Evolutionary conservation across 2,888 invertebrate species (phyloP), one percentile per base, ranked within the genome.

Genomic region (Nymphalis c-album): DNA sequence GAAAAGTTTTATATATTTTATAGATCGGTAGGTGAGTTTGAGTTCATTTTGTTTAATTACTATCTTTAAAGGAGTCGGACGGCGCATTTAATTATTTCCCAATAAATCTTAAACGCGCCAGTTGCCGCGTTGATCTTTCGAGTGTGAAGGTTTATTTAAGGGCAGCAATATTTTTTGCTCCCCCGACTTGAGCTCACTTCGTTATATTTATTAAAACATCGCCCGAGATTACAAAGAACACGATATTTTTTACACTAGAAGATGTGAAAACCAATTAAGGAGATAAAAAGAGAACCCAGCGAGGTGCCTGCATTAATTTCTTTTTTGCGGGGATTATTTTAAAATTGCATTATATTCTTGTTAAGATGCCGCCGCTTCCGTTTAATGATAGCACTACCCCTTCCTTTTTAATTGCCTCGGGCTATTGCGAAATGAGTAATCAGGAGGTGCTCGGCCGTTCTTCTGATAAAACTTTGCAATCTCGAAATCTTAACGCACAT

Each of bases 191-290:
- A 76, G 82, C 81, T 88, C 89, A 91, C 91, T 91, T 90, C 90
- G 91, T 92, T 91, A 92, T 91, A 91, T 92, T 92, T 91, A 91
- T 91, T 92, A 91, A 92, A 92, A 91, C 91, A 92, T 90, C 91
- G 87, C 86, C 90, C 87, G 89, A 91, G 92, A 92, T 92, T 92
- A 91, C 90, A 90, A 90, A 91, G 90, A 90, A 91, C 90, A 91
- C 87, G 91, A 91, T 91, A 91, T 91, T 92, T 91, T 91, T 91
- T 91, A 87, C 88, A 91, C 88, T 85, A 87, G 85, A 89, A 92
- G 92, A 92, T 92, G 92, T 92, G 91, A 92, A 92, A 92, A 92
- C 91, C 92, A 92, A 92, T 92, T 92, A 92, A 92, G 90, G 87
- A 92, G 92, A 92, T 92, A 92, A 92, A 92, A 92, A 91, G 90